Conservation (phyloP, 53 echinoderm and acorn worm species). For the Paelopatides confundens region DNA sequence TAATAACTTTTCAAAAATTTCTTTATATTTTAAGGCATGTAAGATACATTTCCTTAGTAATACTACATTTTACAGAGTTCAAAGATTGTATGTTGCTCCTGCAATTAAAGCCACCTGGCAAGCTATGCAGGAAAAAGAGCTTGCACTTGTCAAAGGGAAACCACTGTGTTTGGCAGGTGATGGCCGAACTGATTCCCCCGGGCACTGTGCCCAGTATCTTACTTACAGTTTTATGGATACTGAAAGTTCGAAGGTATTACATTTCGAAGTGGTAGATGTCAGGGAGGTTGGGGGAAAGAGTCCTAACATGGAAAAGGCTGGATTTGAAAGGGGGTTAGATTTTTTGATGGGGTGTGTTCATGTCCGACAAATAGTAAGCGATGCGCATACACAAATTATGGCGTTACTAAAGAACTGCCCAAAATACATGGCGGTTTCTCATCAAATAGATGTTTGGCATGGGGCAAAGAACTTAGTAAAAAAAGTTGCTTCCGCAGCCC, state of each 20-base stretch:
- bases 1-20: no score
- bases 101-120: slow-evolving; percentile 18
- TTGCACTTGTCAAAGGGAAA: neutral
- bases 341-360: neutral
- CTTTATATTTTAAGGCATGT: no score
- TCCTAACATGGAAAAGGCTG: slow-evolving; percentile 49
- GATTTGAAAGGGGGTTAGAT: slow-evolving; percentile 8
- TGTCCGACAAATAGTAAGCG: slow-evolving; percentile 25
- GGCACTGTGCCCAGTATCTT: slow-evolving; percentile 62
- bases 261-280: slow-evolving; percentile 24
- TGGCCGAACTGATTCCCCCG: slow-evolving; percentile 63
- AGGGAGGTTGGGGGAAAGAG: slow-evolving; percentile 42
- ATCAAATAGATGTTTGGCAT: slow-evolving; percentile 60
- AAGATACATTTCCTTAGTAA: neutral
- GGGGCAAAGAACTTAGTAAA: slow-evolving; percentile 39
- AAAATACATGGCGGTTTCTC: slow-evolving; percentile 24
- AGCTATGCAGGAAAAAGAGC: neutral
- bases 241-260: neutral
- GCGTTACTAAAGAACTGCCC: slow-evolving; percentile 18
- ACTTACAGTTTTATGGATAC: slow-evolving; percentile 40
- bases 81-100: slow-evolving; percentile 26
- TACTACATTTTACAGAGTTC: slow-evolving; percentile 7
- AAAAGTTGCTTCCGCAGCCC: neutral
- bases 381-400: slow-evolving; percentile 52
- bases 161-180: slow-evolving; percentile 30